These are phyloP conservation scores for Microchrysa polita DNA, from an alignment of 2,888 invertebrate genomes.

Conservation along the genomic window DNA sequence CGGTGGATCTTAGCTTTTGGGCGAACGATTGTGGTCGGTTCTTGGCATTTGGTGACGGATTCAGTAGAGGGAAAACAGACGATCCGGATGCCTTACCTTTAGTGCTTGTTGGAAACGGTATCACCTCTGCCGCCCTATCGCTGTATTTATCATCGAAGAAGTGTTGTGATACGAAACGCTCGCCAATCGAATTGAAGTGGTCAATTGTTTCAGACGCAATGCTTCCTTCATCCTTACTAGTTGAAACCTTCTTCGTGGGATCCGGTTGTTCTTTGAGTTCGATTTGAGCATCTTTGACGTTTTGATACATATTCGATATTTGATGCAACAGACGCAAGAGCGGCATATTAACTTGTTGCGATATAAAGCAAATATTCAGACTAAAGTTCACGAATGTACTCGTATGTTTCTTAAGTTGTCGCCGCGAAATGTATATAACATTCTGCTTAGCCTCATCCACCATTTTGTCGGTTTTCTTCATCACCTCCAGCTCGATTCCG, in stretches of 20 bases:
- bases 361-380: slow-evolving; percentile 86
- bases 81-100: slow-evolving; percentile 57
- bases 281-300: slow-evolving; percentile 92
- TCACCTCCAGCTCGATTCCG: slow-evolving; percentile 86
- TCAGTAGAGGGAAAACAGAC: slow-evolving; percentile 61
- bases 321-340: slow-evolving; percentile 90
- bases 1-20: slow-evolving; percentile 84
- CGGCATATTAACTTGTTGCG: slow-evolving; percentile 97
- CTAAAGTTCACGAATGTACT: slow-evolving; percentile 92
- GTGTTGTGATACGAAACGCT: slow-evolving; percentile 60
- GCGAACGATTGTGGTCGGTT: slow-evolving; percentile 86
- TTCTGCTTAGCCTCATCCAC: slow-evolving; percentile 86
- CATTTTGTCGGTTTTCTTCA: slow-evolving; percentile 89
- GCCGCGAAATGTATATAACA: slow-evolving; percentile 85
- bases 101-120: slow-evolving; percentile 55
- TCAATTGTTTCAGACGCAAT: slow-evolving; percentile 66
- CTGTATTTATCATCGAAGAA: slow-evolving; percentile 63
- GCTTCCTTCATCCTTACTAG: slow-evolving; percentile 71
- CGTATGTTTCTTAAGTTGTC: slow-evolving; percentile 89
- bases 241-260: slow-evolving; percentile 59
- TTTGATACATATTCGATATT: slow-evolving; percentile 97
- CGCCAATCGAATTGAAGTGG: slow-evolving; percentile 60
- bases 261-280: slow-evolving; percentile 81
- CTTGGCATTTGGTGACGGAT: slow-evolving; percentile 63
- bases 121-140: slow-evolving; percentile 63